Evolutionary conservation across 2,797 vertebrate species (phyloP).

Genomic region (Characodon lateralis): DNA sequence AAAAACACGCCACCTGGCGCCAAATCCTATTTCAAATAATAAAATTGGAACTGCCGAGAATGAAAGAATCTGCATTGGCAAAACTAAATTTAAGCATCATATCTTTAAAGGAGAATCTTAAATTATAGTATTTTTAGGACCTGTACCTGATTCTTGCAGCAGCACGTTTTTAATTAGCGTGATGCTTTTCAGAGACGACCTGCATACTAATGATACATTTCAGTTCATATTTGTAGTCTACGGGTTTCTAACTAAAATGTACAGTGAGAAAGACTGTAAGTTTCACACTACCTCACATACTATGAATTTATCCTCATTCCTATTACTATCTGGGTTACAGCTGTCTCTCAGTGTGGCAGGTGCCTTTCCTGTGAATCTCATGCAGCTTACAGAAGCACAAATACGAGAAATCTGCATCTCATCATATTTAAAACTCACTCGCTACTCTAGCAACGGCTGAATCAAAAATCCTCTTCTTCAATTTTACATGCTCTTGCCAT

Average conservation of each 20-base stretch:
- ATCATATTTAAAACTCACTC: background rate
- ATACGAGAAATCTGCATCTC: background rate
- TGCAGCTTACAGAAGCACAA: background rate
- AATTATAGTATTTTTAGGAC: background rate
- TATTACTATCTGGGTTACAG: background rate
- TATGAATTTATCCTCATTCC: background rate
- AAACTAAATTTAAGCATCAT: background rate
- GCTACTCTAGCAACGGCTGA: background rate
- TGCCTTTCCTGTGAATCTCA: background rate
- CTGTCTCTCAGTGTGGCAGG: background rate
- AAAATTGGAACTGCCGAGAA: background rate
- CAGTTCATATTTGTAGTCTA: too few relatives aligned
- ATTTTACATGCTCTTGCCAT: conserved; percentile 30
- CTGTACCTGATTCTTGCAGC: background rate
- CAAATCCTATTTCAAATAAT: background rate
- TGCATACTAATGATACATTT: background rate
- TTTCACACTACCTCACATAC: background rate
- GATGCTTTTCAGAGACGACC: background rate
- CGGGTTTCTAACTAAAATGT: too few relatives aligned
- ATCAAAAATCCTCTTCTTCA: conserved; percentile 1
- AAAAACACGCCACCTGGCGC: background rate
- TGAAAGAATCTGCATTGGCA: background rate
- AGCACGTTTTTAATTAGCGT: background rate
- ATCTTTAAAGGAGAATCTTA: background rate
- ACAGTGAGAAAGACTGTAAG: background rate